Evolutionary conservation across 1,140 invertebrate genomes (phyloP), one percentile per base, ranked within the genome.

Genomic region (Trachymyrmex septentrionalis): DNA sequence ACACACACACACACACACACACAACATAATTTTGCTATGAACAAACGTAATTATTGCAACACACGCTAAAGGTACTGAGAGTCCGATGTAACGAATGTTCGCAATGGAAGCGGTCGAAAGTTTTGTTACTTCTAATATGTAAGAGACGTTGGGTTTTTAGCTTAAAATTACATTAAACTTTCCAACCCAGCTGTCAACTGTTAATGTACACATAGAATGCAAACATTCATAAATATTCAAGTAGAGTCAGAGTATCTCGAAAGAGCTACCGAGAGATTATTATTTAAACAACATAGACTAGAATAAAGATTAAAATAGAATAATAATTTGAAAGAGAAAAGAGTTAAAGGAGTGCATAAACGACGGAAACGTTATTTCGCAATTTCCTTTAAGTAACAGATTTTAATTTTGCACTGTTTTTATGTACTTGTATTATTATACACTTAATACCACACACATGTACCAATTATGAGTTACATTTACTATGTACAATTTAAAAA

Each of bases 31-130:
- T 82, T 72, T 67, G 34, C 34, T 2, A 57, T 10, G 21, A 44
- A 44, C 34, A 81, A 81, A 57, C 38, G 53, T 48, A 59, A 84
- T 84, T 84, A 61, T 73, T 27, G 9, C 44, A 30, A 50, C 44
- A 30, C 9, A 67, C 27, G n/a, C 38, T 10, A 12, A 24, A 34
- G 10, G 27, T 34, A 80, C 77, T 6, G 16, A n/a, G 21, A 81
- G 21, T 81, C 50, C 53, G n/a, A 81, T 69, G 63, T 14, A 69
- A 69, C 7, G 48, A 14, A 64, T 12, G 48, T 19, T 48, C 12
- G n/a, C 27, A 59, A 59, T 14, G 48, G 12, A 34, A 80, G 14
- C 14, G n/a, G 48, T 34, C 3, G 9, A 14, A 71, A 81, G 50
- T 81, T 57, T 27, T 2, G 24, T 53, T 24, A 44, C 21, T 71